These are phyloP conservation scores for Papilio gigon DNA, from an alignment of 2,888 invertebrate genomes.

Conservation along the genomic window DNA sequence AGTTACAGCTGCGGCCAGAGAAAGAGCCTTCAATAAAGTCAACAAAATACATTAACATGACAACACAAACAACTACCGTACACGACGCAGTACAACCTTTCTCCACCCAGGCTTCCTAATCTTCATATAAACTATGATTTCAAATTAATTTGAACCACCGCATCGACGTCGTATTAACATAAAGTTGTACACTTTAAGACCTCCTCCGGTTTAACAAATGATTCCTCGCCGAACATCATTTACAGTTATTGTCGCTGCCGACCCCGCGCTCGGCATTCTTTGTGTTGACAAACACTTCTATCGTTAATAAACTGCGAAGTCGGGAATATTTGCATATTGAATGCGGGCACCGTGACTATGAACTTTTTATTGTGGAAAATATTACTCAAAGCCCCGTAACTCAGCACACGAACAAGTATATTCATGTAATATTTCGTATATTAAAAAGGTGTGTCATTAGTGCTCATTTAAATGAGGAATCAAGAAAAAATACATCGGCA, in stretches of 20 bases:
- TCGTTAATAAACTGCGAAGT: conserved; percentile 48
- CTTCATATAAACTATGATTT: conserved; percentile 26
- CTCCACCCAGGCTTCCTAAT: conserved; percentile 17
- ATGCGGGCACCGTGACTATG: conserved; percentile 29
- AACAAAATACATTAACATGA: not conserved
- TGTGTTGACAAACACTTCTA: conserved; percentile 44
- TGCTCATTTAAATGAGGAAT: no score
- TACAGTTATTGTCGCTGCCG: conserved; percentile 32
- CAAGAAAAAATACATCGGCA: no score
- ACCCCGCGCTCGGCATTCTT: conserved; percentile 31
- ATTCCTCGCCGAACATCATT: conserved; percentile 28
- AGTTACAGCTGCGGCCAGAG: not conserved
- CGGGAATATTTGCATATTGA: conserved; percentile 48
- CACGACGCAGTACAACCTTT: conserved; percentile 2
- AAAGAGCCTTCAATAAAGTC: conserved; percentile 8
- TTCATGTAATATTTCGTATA: not conserved
- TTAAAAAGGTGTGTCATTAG: not conserved
- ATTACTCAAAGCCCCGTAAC: not conserved
- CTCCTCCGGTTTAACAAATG: conserved; percentile 22
- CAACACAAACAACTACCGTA: not conserved
- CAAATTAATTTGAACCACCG: conserved; percentile 17
- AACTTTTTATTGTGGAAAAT: conserved; percentile 34
- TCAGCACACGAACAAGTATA: not conserved
- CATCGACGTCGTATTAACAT: not conserved
- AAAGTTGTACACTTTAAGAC: conserved; percentile 8